Evolutionary conservation across 1,140 invertebrate genomes (phyloP).

Genomic region (Leptinotarsa defecta): DNA sequence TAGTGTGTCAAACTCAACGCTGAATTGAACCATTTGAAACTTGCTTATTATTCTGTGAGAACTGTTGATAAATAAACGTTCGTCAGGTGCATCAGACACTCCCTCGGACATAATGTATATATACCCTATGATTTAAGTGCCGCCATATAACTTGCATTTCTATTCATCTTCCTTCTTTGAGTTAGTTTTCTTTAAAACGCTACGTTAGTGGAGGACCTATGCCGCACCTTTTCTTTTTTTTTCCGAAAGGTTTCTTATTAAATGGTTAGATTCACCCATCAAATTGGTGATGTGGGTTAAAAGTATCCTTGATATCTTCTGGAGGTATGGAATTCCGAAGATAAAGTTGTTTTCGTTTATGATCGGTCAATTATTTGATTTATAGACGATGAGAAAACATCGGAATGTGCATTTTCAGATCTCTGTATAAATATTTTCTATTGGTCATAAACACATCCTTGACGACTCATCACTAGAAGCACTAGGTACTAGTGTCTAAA

Average conservation of each 20-base stretch:
- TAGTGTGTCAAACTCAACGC: too few relatives aligned
- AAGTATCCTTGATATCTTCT: background rate
- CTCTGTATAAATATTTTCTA: too few relatives aligned
- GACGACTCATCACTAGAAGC: too few relatives aligned
- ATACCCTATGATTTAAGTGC: background rate
- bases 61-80: too few relatives aligned
- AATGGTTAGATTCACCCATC: conserved; percentile 5
- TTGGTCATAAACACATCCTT: too few relatives aligned
- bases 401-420: too few relatives aligned
- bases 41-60: too few relatives aligned
- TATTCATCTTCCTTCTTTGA: conserved; percentile 2
- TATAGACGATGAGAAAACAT: too few relatives aligned
- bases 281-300: background rate
- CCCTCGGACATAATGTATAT: background rate
- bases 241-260: background rate
- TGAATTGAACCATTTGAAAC: too few relatives aligned
- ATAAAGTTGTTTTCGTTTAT: too few relatives aligned
- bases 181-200: background rate
- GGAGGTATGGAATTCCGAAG: background rate
- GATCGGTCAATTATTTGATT: too few relatives aligned
- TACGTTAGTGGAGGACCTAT: background rate
- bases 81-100: background rate
- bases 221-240: background rate
- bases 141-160: conserved; percentile 6
- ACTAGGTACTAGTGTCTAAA: too few relatives aligned